A percentile compares a stretch with the other conserved stretches of the same genome.
phyloP scores from a whole-genome alignment of 2,113 vertebrate genomes.

The Chunga burmeisteri region DNA sequence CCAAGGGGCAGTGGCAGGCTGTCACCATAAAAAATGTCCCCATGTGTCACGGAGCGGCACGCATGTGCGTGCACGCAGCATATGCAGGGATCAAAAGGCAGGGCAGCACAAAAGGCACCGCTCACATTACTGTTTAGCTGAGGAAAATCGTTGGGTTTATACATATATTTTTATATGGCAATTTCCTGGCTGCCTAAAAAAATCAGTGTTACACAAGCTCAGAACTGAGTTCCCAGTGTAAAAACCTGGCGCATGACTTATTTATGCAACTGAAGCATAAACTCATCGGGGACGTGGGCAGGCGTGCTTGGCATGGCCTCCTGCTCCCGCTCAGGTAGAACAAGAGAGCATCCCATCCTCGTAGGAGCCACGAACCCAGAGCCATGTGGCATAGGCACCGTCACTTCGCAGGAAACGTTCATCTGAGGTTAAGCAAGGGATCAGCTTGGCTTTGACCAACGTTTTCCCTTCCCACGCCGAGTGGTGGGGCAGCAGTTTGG shows the following conservation, averaged over 20 bases:
- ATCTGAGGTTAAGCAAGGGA: background rate
- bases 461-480: rapidly evolving
- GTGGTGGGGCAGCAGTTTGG: rapidly evolving
- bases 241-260: background rate
- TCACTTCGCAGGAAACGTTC: background rate
- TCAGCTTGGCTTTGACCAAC: background rate
- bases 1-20: background rate
- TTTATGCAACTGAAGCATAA: background rate
- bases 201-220: background rate
- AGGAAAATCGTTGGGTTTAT: background rate
- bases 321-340: background rate
- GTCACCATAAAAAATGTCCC: background rate
- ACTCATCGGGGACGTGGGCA: rapidly evolving
- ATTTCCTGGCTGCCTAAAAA: background rate
- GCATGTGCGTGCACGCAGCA: background rate
- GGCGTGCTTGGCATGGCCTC: background rate
- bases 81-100: background rate
- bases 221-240: background rate
- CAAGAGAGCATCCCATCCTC: background rate
- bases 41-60: background rate
- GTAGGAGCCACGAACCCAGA: background rate
- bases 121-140: background rate
- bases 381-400: rapidly evolving
- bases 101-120: background rate
- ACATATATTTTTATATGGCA: background rate